Base-by-base conservation (phyloP, 1,140 invertebrate species). In the Lepidostoma basale region DNA sequence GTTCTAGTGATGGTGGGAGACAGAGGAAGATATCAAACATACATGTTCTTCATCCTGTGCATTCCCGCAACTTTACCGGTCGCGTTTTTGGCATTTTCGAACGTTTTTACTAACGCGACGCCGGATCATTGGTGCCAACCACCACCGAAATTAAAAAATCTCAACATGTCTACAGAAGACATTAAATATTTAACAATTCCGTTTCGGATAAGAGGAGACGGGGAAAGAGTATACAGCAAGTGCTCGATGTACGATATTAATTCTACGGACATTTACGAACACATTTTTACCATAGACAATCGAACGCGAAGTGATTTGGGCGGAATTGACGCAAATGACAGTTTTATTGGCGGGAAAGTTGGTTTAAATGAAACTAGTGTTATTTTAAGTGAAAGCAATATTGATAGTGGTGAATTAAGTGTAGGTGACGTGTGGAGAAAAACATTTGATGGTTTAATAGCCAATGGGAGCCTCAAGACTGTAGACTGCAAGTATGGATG, bases 171-270 rank as follows among this genome's bases (percentile, higher is more conserved):
- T 18, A 76, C 84, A n/a, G 81, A 85, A 1, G 75, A 85, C 30
- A 77, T 86, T 6, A 85, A 85, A 56, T 79, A 81, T 20, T 75
- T 88, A 10, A 85, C 84, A 2, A 75, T 88, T 70, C 87, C 86
- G 26, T 79, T 78, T 73, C 74, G 72, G 20, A 67, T 75, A 3
- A 79, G 78, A 26, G 47, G 78, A 63, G 81, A 84, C 33, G 80
- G 79, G 23, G 78, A 83, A 22, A 84, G 81, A 8, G 80, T 80
- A 12, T 83, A 80, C 65, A 85, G 84, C 64, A 88, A 80, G 52
- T 95, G 92, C 74, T 77, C 74, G 1, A 89, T 90, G 85, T 94
- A 92, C 76, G 85, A 85, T 64, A 82, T 92, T 1, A 90, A 94
- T 77, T 90, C 69, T 39, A 25, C 67, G 67, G 74, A 22, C 47